A percentile compares a stretch with the other conserved stretches of the same genome.
These are phyloP conservation scores for Gadopsis marmoratus DNA, from an alignment of 2,797 vertebrate genomes.

Conservation along the genomic window DNA sequence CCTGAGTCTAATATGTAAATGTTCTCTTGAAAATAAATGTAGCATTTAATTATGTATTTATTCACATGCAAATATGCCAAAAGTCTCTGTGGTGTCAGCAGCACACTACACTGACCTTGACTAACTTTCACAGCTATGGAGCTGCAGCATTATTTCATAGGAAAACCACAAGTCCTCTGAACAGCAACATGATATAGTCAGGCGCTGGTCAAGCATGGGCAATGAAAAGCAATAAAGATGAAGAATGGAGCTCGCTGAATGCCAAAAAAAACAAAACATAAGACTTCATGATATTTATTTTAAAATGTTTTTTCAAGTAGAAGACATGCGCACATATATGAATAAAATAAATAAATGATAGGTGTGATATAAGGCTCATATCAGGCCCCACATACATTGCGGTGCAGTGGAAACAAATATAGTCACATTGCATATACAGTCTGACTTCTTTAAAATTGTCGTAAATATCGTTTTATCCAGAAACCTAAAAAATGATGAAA, in stretches of 20 bases:
- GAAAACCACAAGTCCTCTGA: not conserved
- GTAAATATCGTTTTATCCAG: not conserved
- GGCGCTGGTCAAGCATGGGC: not conserved
- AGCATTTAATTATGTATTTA: constrained; percentile 68
- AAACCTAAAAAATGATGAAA: not conserved
- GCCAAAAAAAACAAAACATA: not conserved
- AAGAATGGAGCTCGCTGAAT: not conserved
- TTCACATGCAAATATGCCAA: constrained; percentile 51
- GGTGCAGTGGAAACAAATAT: no score
- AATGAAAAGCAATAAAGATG: not conserved
- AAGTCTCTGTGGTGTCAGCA: constrained; percentile 39
- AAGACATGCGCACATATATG: not conserved
- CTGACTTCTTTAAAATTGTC: not conserved
- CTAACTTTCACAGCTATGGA: constrained; percentile 18
- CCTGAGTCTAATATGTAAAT: constrained; percentile 46
- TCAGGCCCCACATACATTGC: not conserved
- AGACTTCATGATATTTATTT: not conserved
- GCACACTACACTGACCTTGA: constrained; percentile 38
- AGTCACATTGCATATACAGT: not conserved
- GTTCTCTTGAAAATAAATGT: constrained; percentile 45
- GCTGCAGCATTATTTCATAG: constrained; percentile 7
- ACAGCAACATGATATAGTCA: not conserved
- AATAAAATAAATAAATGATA: not conserved
- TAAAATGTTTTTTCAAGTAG: not conserved
- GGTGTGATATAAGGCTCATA: not conserved